Evolutionary conservation across 2,888 invertebrate species (phyloP), one percentile per base, ranked within the genome.

Genomic region (Sesamia inferens): DNA sequence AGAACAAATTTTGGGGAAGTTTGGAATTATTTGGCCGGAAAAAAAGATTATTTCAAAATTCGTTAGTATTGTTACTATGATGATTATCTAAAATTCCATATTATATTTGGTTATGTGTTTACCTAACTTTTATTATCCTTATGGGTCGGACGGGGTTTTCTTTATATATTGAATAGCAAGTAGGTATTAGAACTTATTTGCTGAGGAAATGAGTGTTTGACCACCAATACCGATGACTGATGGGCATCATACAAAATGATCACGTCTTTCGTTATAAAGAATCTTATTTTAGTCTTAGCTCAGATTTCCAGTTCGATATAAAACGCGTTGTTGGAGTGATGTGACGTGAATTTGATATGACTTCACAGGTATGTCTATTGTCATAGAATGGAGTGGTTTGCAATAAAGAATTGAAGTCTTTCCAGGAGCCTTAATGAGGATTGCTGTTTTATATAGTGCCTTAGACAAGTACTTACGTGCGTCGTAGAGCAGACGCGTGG

Each of bases 321-420:
- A 65, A 76, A 62, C 71, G 24, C 55, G 58, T 76, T 71, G 71
- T 76, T 44, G 13, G 11, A 58, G 24, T 69, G 66, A 76, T 68
- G 77, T 62, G 79, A 42, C 55, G 14, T 19, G 79, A 79, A 79
- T 79, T 44, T 19, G n/a, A 76, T 42, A 65, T 54, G 24, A 63
- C 13, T 47, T 22, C 42, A 24, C 7, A 24, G 8, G 8, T 8
- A 16, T 1, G 7, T n/a, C n/a, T n/a, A n/a, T n/a, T n/a, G n/a
- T 2, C n/a, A 24, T 24, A 24, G 39, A 6, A 39, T 39, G 39
- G 39, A 39, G 39, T 39, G 39, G 39, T 39, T 39, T 39, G 39
- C 39, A 39, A 39, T 39, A 39, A 39, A 39, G 39, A 39, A 39
- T 39, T 31, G 10, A 59, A 57, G 14, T n/a, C 54, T 57, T 39